Evolutionary conservation across 2,888 invertebrate species (phyloP).

Genomic region (Ceratothoa steindachneri): DNA sequence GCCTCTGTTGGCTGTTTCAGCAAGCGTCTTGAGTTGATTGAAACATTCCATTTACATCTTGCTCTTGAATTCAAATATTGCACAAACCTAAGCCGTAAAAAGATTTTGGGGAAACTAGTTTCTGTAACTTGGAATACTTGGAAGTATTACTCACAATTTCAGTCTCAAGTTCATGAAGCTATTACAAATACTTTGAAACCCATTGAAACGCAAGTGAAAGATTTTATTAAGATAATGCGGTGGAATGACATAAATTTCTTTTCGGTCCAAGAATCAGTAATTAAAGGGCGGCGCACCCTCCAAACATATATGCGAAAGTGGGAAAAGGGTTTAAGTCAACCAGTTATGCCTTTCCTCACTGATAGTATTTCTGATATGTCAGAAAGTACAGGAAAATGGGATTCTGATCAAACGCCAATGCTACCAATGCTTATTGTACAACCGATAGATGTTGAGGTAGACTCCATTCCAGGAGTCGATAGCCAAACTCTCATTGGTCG

Average conservation of each 20-base stretch:
- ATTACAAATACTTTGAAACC: constrained; percentile 69
- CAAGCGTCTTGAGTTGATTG: constrained; percentile 70
- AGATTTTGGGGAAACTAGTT: constrained; percentile 15
- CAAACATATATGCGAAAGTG: constrained; percentile 83
- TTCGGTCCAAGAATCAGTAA: constrained; percentile 82
- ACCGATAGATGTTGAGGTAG: not conserved
- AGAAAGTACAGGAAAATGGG: not conserved
- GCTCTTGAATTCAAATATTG: constrained; percentile 57
- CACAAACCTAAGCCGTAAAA: constrained; percentile 28
- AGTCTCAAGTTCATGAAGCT: constrained; percentile 61
- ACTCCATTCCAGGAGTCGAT: not conserved
- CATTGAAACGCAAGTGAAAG: constrained; percentile 85
- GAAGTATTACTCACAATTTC: constrained; percentile 78
- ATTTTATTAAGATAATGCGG: constrained; percentile 88
- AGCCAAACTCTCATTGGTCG: not conserved
- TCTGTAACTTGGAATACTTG: constrained; percentile 69
- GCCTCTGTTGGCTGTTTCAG: constrained; percentile 79
- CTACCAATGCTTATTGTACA: not conserved
- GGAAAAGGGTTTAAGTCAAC: constrained; percentile 56
- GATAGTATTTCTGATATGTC: not conserved
- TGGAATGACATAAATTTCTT: constrained; percentile 95
- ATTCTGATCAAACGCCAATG: not conserved
- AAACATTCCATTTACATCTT: constrained; percentile 75
- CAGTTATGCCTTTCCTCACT: not conserved
- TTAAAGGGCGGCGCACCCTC: constrained; percentile 79